phyloP scores from a whole-genome alignment of 2,888 invertebrate genomes.

The Ennomos erosarius region DNA sequence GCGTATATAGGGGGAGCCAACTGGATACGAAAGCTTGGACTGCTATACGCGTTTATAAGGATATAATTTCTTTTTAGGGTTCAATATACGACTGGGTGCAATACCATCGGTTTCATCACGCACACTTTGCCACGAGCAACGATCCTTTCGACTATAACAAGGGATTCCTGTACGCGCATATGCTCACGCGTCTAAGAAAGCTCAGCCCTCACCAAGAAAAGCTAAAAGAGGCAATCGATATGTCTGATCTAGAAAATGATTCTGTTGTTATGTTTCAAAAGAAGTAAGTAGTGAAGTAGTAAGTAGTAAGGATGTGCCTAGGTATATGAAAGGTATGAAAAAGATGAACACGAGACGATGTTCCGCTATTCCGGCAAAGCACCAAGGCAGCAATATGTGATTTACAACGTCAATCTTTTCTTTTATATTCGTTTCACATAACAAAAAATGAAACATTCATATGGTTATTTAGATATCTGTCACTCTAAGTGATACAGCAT shows the following conservation, averaged over 20 bases:
- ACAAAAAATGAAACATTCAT: too few species aligned
- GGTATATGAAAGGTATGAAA: too few species aligned
- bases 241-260: slow-evolving; percentile 92
- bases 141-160: slow-evolving; percentile 93
- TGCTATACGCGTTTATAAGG: neutral
- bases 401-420: too few species aligned
- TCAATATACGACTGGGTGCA: slow-evolving; percentile 94
- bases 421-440: too few species aligned
- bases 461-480: too few species aligned
- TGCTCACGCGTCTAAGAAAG: slow-evolving; percentile 88
- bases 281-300: slow-evolving; percentile 16
- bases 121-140: slow-evolving; percentile 89
- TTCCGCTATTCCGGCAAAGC: too few species aligned
- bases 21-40: neutral
- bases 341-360: too few species aligned
- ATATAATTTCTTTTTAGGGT: slow-evolving; percentile 83
- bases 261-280: slow-evolving; percentile 88
- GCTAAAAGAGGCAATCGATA: slow-evolving; percentile 88
- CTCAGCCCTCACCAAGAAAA: slow-evolving; percentile 88
- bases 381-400: too few species aligned
- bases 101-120: slow-evolving; percentile 93
- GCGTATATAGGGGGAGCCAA: neutral
- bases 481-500: too few species aligned
- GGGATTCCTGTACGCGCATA: slow-evolving; percentile 93
- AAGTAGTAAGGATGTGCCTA: too few species aligned